Conservation (phyloP, 2,797 vertebrate genomes). For the Platyrinchus mystaceus region DNA sequence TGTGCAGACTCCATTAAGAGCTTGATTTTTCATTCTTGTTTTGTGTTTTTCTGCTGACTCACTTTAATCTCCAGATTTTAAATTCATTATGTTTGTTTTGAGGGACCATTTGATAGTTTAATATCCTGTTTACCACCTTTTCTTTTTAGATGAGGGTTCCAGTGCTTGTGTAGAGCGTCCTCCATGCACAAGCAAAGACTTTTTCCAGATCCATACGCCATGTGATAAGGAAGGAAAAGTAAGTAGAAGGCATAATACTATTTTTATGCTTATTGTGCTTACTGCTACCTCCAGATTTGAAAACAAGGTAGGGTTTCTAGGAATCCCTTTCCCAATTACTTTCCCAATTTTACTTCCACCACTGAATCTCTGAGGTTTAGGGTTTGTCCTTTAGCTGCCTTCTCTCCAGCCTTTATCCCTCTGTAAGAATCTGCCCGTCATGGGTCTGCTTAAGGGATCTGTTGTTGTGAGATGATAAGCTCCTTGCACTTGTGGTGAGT, state of each 20-base stretch:
- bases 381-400: background rate
- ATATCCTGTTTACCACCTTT: constrained; percentile 4
- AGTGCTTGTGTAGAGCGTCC: constrained; percentile 81
- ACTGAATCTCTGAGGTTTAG: background rate
- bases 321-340: background rate
- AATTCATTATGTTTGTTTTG: rapidly evolving
- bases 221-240: constrained; percentile 94
- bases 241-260: background rate
- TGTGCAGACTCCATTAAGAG: background rate
- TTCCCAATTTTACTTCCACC: background rate
- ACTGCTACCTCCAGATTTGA: background rate
- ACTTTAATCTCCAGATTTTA: background rate
- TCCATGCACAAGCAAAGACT: constrained; percentile 89
- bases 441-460: background rate
- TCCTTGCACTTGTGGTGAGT: background rate
- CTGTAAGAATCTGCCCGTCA: background rate
- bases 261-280: background rate
- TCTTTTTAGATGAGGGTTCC: constrained; percentile 87
- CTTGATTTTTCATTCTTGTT: background rate
- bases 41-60: background rate
- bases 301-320: background rate
- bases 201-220: constrained; percentile 91
- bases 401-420: background rate
- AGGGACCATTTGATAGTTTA: background rate
- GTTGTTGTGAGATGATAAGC: background rate